Evolutionary conservation across 30 jellyfish, hydroid and myxozoan species (phyloP), one percentile per base, ranked within the genome.

Genomic region (Turritopsis rubra): DNA sequence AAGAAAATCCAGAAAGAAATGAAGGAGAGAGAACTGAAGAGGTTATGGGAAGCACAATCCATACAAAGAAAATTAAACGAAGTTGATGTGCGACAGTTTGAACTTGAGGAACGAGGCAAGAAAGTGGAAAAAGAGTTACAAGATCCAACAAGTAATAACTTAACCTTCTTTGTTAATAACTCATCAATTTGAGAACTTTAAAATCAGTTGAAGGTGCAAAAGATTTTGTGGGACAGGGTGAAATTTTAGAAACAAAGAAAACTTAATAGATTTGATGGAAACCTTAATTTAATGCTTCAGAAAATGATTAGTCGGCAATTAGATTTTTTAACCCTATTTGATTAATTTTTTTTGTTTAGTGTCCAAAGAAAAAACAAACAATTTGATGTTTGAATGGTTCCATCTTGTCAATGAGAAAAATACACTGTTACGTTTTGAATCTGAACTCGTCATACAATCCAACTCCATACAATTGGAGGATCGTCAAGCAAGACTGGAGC

Each of bases 1-100:
- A 79, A 78, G 80, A 83, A 90, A 65, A 90, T 90, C 26, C 82
- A 82, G 23, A 90, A 84, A 75, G 95, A 90, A 27, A 75, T 86
- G 86, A 90, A 74, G 17, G 92, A 90, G 87, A 54, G 97, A 26
- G 68, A 90, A 29, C 31, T 80, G 29, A 90, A 90, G 65, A 73
- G 97, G 28, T 30, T 90, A 52, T 90, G 97, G 97, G 92, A 86
- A 66, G 97, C 97, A 1, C 97, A 90, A 54, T 90, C 97, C 0
- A 90, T 90, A 21, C 97, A 90, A 72, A 80, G 97, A 52, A 90
- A 90, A 74, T 29, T 90, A 70, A 79, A 85, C 68, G 97, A 90
- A 72, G 97, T 90, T 28, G 97, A 90, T 65, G 95, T 90, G 71
- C 81, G 73, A 60, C 95, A 86, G 79, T 26, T 73, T 70, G 97